A percentile compares a stretch with the other conserved stretches of the same genome.
These are phyloP conservation scores for Tetrao urogallus DNA, from an alignment of 2,113 vertebrate genomes.

Conservation along the genomic window DNA sequence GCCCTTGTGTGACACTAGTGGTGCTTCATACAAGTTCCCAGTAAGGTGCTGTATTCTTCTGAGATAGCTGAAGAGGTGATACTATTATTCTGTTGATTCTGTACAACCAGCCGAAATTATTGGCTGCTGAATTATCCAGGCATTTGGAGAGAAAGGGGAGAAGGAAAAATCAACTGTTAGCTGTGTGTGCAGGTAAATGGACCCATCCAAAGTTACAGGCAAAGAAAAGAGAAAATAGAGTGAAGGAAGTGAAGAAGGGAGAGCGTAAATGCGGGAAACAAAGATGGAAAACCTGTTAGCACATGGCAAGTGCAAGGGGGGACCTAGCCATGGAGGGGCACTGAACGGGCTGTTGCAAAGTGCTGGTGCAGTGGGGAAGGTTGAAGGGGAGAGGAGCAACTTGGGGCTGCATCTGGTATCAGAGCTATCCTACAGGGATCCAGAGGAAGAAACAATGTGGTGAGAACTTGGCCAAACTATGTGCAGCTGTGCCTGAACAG, in stretches of 20 bases:
- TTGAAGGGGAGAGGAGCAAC: background rate
- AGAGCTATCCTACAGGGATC: background rate
- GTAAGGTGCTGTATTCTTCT: background rate
- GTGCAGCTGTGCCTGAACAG: background rate
- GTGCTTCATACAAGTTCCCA: background rate
- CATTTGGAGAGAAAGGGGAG: background rate
- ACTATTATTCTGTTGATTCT: background rate
- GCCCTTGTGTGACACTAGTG: background rate
- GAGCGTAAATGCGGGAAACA: rapidly evolving
- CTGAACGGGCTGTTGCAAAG: background rate
- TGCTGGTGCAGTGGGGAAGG: rapidly evolving
- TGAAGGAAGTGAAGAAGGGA: background rate
- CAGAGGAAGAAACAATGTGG: rapidly evolving
- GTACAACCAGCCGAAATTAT: background rate
- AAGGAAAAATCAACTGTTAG: background rate
- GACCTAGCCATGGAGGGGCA: background rate
- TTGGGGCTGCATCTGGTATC: background rate
- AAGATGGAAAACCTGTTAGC: rapidly evolving
- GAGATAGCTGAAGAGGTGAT: background rate
- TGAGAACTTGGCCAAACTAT: background rate
- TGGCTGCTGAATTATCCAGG: background rate
- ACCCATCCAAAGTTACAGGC: background rate
- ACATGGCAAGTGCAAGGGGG: background rate
- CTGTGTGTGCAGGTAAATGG: background rate
- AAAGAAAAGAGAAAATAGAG: background rate